Percentiles rank a stretch among this genome's conserved stretches.
Evolutionary conservation across 2,113 vertebrate species (phyloP).

Genomic region (Symphodus melops): DNA sequence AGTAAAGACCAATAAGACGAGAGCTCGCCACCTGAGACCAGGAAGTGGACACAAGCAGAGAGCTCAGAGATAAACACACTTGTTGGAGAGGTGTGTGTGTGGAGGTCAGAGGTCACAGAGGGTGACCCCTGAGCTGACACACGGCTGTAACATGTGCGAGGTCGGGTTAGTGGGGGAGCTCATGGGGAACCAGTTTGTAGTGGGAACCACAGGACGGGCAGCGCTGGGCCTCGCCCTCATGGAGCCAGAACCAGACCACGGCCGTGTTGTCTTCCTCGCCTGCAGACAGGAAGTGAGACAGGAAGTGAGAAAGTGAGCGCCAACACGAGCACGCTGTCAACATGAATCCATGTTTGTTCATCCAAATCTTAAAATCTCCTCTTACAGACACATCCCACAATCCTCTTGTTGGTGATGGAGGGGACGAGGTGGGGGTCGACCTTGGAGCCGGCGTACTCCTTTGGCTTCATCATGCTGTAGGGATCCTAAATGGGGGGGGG

Average conservation of each 20-base stretch:
- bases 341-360: no score
- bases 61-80: background rate
- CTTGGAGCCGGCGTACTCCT: conserved; percentile 87
- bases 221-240: conserved; percentile 88
- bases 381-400: conserved; percentile 92
- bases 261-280: conserved; percentile 92
- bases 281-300: conserved; percentile 47
- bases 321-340: no score
- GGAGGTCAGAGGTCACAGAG: conserved; percentile 4
- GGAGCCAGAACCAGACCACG: conserved; percentile 92
- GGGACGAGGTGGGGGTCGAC: conserved; percentile 90
- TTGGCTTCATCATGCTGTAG: conserved; percentile 85
- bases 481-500: conserved; percentile 82
- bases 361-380: no score
- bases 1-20: conserved; percentile 6
- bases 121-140: background rate
- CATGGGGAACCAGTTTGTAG: conserved; percentile 88
- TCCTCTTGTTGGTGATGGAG: conserved; percentile 87
- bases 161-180: conserved; percentile 76
- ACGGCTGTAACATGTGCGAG: background rate
- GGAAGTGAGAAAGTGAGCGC: no score
- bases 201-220: conserved; percentile 90
- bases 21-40: background rate
- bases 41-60: conserved; percentile 3
- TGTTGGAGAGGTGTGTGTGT: conserved; percentile 13